Conservation (phyloP, 2,113 vertebrate genomes). For the Glaucomys volans region DNA sequence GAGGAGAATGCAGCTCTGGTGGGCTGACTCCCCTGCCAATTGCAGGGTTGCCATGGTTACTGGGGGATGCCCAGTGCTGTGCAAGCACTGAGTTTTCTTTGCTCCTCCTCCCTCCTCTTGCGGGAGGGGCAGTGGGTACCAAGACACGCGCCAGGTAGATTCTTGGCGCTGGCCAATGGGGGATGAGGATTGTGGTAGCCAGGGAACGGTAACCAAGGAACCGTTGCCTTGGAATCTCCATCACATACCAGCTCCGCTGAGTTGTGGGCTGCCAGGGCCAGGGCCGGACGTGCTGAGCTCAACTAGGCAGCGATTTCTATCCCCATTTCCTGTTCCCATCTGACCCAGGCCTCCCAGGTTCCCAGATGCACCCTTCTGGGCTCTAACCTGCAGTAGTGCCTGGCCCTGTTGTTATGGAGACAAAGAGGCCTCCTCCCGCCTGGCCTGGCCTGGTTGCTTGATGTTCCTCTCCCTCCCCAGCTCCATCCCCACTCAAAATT, state of each 20-base stretch:
- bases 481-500: constrained; percentile 63
- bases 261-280: constrained; percentile 83
- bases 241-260: constrained; percentile 79
- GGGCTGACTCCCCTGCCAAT: constrained; percentile 83
- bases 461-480: constrained; percentile 24
- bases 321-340: not conserved
- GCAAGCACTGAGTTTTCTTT: constrained; percentile 72
- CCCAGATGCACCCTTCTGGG: not conserved
- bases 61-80: constrained; percentile 86
- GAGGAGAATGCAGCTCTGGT: constrained; percentile 62
- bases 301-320: not conserved
- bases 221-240: constrained; percentile 87
- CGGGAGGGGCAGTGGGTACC: constrained; percentile 72
- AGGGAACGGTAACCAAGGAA: constrained; percentile 87
- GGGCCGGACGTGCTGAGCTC: not conserved
- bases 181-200: constrained; percentile 81
- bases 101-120: constrained; percentile 33
- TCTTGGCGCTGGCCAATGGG: constrained; percentile 68
- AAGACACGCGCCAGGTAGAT: constrained; percentile 71
- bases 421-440: not conserved
- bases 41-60: constrained; percentile 84
- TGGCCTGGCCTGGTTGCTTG: not conserved
- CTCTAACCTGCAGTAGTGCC: not conserved
- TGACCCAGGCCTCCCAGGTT: not conserved
- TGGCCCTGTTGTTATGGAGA: not conserved